A percentile compares a stretch with the other conserved stretches of the same genome.
phyloP scores from a whole-genome alignment of 1,140 invertebrate species.

The Vanessa tameamea region DNA sequence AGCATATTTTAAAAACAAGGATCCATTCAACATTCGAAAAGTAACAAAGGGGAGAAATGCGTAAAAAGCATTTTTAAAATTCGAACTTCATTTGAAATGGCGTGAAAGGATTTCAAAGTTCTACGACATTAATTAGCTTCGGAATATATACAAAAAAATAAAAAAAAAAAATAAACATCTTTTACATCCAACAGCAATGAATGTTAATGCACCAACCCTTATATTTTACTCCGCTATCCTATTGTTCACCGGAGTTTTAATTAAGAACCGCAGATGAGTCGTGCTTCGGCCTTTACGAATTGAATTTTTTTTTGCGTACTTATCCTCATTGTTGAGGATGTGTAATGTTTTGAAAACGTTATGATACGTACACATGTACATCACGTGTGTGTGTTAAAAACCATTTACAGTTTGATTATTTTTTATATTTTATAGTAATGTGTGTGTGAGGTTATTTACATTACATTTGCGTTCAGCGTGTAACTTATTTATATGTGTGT shows the following conservation, averaged over 20 bases:
- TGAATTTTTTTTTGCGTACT: conserved; percentile 15
- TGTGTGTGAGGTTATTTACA: background rate
- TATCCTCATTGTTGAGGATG: background rate
- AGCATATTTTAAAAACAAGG: background rate
- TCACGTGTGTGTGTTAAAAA: background rate
- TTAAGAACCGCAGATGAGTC: conserved; percentile 25
- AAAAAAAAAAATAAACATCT: conserved; percentile 18
- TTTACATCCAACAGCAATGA: conserved; percentile 6
- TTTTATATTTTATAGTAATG: background rate
- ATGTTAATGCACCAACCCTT: conserved; percentile 21
- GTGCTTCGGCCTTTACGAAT: conserved; percentile 22
- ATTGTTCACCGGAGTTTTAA: conserved; percentile 25
- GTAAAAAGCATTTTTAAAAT: conserved; percentile 6
- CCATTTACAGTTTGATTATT: background rate
- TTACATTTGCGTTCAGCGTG: background rate
- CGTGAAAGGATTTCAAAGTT: conserved; percentile 7
- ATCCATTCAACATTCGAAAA: background rate
- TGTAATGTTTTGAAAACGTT: conserved; percentile 6
- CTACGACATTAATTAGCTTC: conserved; percentile 13
- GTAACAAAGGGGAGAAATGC: conserved; percentile 6
- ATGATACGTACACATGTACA: background rate
- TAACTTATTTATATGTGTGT: background rate
- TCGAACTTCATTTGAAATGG: conserved; percentile 8
- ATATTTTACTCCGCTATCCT: conserved; percentile 18
- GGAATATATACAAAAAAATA: conserved; percentile 6